Evolutionary conservation across 2,888 invertebrate species (phyloP).

Genomic region (Himalopsyche tibetana): DNA sequence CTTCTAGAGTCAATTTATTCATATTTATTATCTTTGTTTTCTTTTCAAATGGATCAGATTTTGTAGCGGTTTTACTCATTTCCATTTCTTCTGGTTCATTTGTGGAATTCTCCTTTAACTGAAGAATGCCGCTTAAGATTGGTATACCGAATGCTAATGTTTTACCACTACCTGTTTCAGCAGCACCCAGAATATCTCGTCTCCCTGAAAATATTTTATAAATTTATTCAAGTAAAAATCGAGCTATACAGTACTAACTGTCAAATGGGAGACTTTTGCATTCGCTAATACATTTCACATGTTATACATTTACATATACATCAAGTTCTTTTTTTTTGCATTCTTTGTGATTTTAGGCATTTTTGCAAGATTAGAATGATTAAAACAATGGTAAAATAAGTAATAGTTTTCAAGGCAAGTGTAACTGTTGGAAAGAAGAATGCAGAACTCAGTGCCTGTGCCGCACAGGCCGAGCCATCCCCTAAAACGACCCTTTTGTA

Average conservation of each 20-base stretch:
- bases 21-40: constrained; percentile 67
- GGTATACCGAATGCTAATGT: constrained; percentile 98
- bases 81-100: constrained; percentile 68
- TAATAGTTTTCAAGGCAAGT: too few relatives aligned
- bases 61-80: constrained; percentile 65
- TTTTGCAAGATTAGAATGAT: too few relatives aligned
- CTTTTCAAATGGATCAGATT: constrained; percentile 46
- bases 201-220: constrained; percentile 74
- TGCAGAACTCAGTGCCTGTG: too few relatives aligned
- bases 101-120: constrained; percentile 77
- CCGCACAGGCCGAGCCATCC: too few relatives aligned
- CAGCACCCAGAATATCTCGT: constrained; percentile 97
- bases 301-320: too few relatives aligned
- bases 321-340: too few relatives aligned
- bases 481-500: too few relatives aligned
- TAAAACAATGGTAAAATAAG: too few relatives aligned
- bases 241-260: background rate
- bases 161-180: constrained; percentile 99
- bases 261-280: too few relatives aligned
- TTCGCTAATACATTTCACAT: too few relatives aligned
- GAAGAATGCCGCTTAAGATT: constrained; percentile 89
- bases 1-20: constrained; percentile 71
- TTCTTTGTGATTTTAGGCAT: too few relatives aligned
- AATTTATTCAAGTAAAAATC: background rate
- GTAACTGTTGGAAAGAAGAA: too few relatives aligned